Conservation (phyloP, 2,797 vertebrate species). For the Crypturellus tataupa region DNA sequence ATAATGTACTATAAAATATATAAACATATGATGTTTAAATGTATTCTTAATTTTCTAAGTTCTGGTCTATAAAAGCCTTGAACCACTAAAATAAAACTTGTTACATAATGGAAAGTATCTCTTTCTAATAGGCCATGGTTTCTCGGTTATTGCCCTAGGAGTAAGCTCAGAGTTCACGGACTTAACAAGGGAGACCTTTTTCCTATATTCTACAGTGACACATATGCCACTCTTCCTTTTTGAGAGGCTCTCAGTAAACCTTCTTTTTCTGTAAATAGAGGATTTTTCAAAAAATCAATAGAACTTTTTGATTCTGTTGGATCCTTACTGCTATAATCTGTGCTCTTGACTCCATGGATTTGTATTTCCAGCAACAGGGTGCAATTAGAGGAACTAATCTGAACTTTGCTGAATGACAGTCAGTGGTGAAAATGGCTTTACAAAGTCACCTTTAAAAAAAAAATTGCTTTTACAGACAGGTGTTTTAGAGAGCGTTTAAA, state of each 20-base stretch:
- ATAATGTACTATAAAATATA: not conserved
- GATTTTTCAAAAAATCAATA: slow-evolving; percentile 36
- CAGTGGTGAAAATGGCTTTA: not conserved
- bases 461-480: not conserved
- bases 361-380: not conserved
- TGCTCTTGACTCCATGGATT: not conserved
- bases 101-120: not conserved
- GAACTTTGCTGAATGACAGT: not conserved
- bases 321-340: not conserved
- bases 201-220: not conserved
- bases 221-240: not conserved
- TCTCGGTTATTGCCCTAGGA: not conserved
- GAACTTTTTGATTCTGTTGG: slow-evolving; percentile 6
- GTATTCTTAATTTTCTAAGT: not conserved
- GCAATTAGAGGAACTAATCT: not conserved
- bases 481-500: not conserved
- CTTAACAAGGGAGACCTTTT: not conserved
- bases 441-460: not conserved
- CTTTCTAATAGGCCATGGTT: not conserved
- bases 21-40: not conserved
- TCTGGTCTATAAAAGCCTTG: not conserved
- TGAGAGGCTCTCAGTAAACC: slow-evolving; percentile 23
- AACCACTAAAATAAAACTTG: not conserved
- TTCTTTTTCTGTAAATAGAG: slow-evolving; percentile 34
- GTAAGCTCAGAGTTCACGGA: not conserved